Percentiles rank a stretch among this genome's conserved stretches.
Conservation (phyloP, 1,140 invertebrate genomes). For the Plectus sambesii region DNA sequence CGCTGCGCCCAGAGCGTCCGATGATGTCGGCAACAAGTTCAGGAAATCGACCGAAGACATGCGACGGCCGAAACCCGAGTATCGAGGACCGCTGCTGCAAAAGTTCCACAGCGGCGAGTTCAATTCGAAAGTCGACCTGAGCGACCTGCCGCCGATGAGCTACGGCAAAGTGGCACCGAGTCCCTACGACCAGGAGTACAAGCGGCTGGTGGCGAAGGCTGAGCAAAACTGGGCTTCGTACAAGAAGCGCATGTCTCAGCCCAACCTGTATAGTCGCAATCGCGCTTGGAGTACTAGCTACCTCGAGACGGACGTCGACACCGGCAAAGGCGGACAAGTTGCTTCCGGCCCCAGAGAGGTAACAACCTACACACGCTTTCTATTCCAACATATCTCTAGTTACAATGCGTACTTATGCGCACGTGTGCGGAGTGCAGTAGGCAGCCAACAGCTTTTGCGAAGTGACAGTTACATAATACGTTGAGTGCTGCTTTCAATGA, state of each 20-base stretch:
- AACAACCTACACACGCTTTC: no score
- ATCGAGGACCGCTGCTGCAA: conserved; percentile 41
- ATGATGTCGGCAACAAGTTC: conserved; percentile 27
- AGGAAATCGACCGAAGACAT: conserved; percentile 37
- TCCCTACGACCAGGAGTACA: conserved; percentile 41
- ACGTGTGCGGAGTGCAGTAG: no score
- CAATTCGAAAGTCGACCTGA: conserved; percentile 14
- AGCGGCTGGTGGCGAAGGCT: conserved; percentile 34
- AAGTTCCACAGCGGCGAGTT: conserved; percentile 41
- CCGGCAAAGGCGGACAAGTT: no score
- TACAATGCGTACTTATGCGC: no score
- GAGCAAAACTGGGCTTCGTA: conserved; percentile 35
- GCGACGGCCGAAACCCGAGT: conserved; percentile 27
- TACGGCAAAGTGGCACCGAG: conserved; percentile 31
- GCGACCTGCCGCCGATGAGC: conserved; percentile 11
- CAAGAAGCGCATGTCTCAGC: conserved; percentile 23
- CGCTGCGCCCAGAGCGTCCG: conserved; percentile 13
- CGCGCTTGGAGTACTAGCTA: conserved; percentile 13
- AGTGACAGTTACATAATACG: no score
- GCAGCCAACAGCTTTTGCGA: no score
- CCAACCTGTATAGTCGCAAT: conserved; percentile 19
- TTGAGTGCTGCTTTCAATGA: no score
- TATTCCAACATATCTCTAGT: no score
- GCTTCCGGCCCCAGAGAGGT: no score
- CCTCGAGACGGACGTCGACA: conserved; percentile 27